Evolutionary conservation across 2,888 invertebrate genomes (phyloP), one percentile per base, ranked within the genome.

Genomic region (Myopa testacea): DNA sequence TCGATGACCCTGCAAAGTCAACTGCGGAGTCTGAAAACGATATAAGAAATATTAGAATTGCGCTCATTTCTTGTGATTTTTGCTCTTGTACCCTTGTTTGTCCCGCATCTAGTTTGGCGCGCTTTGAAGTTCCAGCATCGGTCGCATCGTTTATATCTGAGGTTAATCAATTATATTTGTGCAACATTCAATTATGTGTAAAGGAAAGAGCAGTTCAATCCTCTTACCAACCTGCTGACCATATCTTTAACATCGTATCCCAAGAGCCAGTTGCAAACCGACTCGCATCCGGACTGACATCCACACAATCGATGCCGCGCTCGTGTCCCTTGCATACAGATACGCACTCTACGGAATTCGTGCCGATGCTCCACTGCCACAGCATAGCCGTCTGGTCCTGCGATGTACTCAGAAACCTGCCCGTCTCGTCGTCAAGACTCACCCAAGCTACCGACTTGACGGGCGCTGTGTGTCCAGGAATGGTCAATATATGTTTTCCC

Each of bases 401-500:
- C 10, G 98, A 97, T 8, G 94, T 96, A 92, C 94, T 94, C 6
- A 93, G 93, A 90, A 95, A 95, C 37, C 92, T 91, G 37, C 93
- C 94, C 62, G 90, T 91, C 52, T 93, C 92, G 8, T 92, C 92
- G 83, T 91, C 91, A 75, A 93, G 88, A 8, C 93, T 92, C 65
- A 98, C 92, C 98, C 98, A 98, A 12, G 94, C 91, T 0, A 98
- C 95, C 50, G 94, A 94, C 90, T 97, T 98, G 0, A 98, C 93
- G 0, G 97, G 94, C 62, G 94, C 95, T 50, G 93, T 92, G 87
- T 98, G 98, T 0, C 96, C 96, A 5, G 96, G 94, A 81, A 96
- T 94, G 0, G 95, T 94, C 37, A 95, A 90, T 81, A 94, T 92
- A 86, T 96, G 95, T 85, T 95, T 94, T 6, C 98, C 97, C 88